phyloP scores from a whole-genome alignment of 2,113 vertebrate genomes.

The Uria aalge region DNA sequence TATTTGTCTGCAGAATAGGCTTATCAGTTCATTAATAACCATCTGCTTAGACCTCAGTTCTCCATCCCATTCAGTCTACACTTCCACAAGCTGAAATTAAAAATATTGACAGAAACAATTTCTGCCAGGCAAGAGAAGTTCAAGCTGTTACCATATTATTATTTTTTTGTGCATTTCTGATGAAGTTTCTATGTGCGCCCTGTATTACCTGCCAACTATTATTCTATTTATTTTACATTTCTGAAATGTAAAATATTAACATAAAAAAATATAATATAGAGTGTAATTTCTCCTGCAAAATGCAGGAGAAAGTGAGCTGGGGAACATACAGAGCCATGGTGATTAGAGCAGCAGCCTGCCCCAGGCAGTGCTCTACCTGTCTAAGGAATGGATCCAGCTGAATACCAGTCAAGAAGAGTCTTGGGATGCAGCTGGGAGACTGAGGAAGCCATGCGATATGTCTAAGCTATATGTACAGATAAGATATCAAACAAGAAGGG shows the following conservation, averaged over 20 bases:
- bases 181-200: not conserved
- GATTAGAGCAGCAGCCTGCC: not conserved
- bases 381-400: not conserved
- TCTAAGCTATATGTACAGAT: not conserved
- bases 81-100: conserved; percentile 36
- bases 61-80: not conserved
- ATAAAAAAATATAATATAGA: not conserved
- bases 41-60: conserved; percentile 1
- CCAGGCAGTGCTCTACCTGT: not conserved
- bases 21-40: conserved; percentile 16
- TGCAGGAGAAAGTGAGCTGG: accelerated
- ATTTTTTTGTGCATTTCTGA: not conserved
- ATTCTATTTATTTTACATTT: not conserved
- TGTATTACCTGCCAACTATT: not conserved
- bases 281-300: not conserved
- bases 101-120: conserved; percentile 50
- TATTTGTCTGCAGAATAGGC: not conserved
- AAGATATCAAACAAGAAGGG: not conserved
- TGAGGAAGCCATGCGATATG: not conserved
- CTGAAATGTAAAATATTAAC: not conserved
- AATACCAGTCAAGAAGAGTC: not conserved
- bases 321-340: not conserved
- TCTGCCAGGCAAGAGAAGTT: conserved; percentile 23
- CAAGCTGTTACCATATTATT: not conserved
- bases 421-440: not conserved